Conservation (phyloP, 2,888 invertebrate genomes). For the Prosapia bicincta region DNA sequence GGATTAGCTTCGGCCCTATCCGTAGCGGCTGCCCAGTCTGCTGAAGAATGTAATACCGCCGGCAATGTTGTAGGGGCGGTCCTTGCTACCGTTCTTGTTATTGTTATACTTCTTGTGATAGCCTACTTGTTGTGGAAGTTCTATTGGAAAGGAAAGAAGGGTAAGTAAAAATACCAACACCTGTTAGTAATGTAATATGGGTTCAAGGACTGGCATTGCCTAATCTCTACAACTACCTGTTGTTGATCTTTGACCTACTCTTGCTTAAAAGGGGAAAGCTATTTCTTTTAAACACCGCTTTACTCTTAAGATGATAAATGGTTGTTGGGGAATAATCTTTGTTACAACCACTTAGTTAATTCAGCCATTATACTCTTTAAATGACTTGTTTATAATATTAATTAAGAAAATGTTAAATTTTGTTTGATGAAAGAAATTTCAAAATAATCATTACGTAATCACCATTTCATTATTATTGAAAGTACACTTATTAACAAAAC, state of each 20-base stretch:
- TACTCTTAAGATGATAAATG: too few species aligned
- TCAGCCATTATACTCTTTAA: too few species aligned
- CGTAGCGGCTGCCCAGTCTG: constrained; percentile 21
- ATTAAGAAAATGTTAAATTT: too few species aligned
- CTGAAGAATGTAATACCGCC: constrained; percentile 22
- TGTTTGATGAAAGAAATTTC: too few species aligned
- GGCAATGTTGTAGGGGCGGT: constrained; percentile 29
- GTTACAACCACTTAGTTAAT: too few species aligned
- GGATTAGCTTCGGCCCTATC: constrained; percentile 5
- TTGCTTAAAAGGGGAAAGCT: background rate
- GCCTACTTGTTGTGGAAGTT: constrained; percentile 30
- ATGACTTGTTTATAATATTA: too few species aligned
- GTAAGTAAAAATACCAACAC: constrained; percentile 18
- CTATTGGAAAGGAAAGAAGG: constrained; percentile 31
- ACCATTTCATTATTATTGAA: too few species aligned
- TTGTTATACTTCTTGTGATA: constrained; percentile 16
- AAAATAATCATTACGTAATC: too few species aligned
- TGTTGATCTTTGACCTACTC: background rate
- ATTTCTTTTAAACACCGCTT: too few species aligned
- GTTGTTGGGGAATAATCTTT: too few species aligned
- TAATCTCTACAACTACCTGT: background rate
- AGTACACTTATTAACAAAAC: too few species aligned
- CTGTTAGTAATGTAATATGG: background rate
- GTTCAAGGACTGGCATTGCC: background rate
- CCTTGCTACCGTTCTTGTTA: constrained; percentile 26